Conservation (phyloP, 2,797 vertebrate genomes). For the Meda fulgida region DNA sequence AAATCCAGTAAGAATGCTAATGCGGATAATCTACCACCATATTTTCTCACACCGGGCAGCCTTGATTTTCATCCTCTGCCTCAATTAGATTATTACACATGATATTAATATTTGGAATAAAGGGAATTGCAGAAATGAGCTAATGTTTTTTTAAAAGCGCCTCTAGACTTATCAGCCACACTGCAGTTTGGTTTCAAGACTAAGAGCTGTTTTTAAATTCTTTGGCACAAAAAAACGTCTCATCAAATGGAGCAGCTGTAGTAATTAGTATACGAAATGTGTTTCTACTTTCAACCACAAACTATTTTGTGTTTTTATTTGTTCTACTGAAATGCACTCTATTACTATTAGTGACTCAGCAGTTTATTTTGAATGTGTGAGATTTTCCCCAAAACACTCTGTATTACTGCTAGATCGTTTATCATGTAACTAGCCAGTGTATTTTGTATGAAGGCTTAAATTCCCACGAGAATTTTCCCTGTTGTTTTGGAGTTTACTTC, state of each 20-base stretch:
- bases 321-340: conserved; percentile 4
- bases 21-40: conserved; percentile 70
- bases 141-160: conserved; percentile 66
- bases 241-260: conserved; percentile 7
- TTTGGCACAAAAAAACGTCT: background rate
- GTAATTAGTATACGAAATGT: background rate
- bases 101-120: conserved; percentile 74
- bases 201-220: conserved; percentile 8
- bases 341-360: background rate
- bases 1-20: conserved; percentile 66
- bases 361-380: background rate
- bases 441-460: conserved; percentile 1
- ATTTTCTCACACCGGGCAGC: conserved; percentile 69
- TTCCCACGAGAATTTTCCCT: background rate
- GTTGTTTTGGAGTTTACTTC: background rate
- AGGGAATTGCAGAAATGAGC: conserved; percentile 68
- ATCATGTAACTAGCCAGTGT: background rate
- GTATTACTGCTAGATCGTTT: conserved; percentile 8
- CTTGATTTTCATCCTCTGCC: conserved; percentile 70
- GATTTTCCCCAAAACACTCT: background rate
- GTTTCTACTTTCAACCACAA: background rate
- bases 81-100: conserved; percentile 73
- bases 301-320: background rate
- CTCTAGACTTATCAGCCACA: conserved; percentile 67
- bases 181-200: conserved; percentile 54